A percentile compares a stretch with the other conserved stretches of the same genome.
These are phyloP conservation scores for Siphamia tubifer DNA, from an alignment of 2,113 vertebrate species.

Conservation along the genomic window DNA sequence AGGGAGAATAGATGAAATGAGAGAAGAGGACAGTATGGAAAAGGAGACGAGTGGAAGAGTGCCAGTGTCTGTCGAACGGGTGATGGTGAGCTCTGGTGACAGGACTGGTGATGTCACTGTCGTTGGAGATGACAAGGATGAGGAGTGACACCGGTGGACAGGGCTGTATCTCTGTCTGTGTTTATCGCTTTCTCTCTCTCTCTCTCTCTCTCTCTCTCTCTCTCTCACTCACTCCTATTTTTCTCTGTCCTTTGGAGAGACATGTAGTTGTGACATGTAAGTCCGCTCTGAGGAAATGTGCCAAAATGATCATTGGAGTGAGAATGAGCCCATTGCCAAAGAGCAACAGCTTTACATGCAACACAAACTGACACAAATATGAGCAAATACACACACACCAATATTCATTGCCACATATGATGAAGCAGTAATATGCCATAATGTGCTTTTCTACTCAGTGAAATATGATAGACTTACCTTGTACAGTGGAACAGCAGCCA, in stretches of 20 bases:
- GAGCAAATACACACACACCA: constrained; percentile 11
- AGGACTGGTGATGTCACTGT: constrained; percentile 70
- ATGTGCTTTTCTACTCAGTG: constrained; percentile 29
- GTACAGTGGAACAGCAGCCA: constrained; percentile 33
- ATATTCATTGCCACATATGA: constrained; percentile 10
- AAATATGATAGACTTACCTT: constrained; percentile 56
- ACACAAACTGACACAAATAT: constrained; percentile 52
- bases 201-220: constrained; percentile 8
- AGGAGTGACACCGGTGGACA: constrained; percentile 62
- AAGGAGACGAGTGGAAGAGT: constrained; percentile 4
- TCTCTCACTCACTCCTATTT: constrained; percentile 3
- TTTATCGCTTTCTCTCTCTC: constrained; percentile 10
- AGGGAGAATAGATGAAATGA: constrained; percentile 34
- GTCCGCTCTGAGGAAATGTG: constrained; percentile 69
- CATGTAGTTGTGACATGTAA: constrained; percentile 71
- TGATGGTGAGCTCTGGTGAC: constrained; percentile 69
- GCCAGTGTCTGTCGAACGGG: constrained; percentile 30
- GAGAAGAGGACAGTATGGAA: constrained; percentile 2
- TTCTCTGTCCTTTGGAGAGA: constrained; percentile 42
- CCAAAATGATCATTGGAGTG: constrained; percentile 66
- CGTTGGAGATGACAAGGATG: constrained; percentile 43
- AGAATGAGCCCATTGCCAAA: constrained; percentile 61
- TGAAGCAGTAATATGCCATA: constrained; percentile 12
- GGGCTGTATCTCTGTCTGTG: constrained; percentile 29
- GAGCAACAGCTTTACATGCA: constrained; percentile 33